phyloP scores from a whole-genome alignment of 2,113 vertebrate species.

The Silurus meridionalis region DNA sequence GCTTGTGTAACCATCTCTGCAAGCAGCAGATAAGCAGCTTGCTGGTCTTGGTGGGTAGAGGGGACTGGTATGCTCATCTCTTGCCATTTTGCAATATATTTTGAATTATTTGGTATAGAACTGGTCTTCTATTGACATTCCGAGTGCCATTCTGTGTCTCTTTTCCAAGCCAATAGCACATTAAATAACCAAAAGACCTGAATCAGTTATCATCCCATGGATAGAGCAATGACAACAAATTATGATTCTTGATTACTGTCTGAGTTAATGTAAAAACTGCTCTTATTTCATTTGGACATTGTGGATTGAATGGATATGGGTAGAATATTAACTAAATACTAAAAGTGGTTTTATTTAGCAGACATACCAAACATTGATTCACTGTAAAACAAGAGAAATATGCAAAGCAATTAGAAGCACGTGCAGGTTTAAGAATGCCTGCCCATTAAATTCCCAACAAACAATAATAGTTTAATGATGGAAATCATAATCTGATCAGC shows the following conservation, averaged over 20 bases:
- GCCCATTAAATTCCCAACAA: background rate
- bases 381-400: background rate
- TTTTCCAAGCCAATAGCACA: background rate
- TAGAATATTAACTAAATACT: background rate
- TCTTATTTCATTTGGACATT: background rate
- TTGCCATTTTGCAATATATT: background rate
- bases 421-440: background rate
- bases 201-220: constrained; percentile 1
- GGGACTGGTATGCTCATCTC: background rate
- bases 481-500: background rate
- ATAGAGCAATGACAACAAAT: background rate
- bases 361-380: background rate
- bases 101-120: background rate
- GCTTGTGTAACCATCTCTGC: background rate
- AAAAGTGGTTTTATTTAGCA: background rate
- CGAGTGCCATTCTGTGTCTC: background rate
- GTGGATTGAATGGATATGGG: background rate
- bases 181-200: background rate
- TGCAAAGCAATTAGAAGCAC: background rate
- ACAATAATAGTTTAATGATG: background rate
- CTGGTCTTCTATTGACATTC: background rate
- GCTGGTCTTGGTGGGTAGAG: background rate
- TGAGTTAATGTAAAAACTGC: background rate
- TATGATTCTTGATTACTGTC: background rate
- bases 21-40: background rate